These are phyloP conservation scores for Melanophora roralis DNA, from an alignment of 2,888 invertebrate genomes.

Conservation along the genomic window DNA sequence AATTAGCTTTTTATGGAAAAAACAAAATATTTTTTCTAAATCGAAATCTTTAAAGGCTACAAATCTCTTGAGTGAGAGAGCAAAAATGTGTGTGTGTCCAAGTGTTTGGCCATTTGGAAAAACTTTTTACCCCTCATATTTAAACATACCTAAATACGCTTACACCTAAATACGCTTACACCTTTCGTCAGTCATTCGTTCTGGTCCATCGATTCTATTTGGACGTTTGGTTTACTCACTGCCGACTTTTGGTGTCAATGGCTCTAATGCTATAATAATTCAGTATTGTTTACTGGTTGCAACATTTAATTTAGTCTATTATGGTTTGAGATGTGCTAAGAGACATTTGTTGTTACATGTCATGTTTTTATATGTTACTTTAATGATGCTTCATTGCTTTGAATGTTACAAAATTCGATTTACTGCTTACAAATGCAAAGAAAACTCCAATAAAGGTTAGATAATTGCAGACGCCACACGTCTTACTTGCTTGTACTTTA, in stretches of 20 bases:
- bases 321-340: constrained; percentile 57
- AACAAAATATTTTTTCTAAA: constrained; percentile 24
- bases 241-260: constrained; percentile 13
- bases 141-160: constrained; percentile 17
- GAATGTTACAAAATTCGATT: no score
- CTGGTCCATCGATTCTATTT: constrained; percentile 25
- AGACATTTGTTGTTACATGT: constrained; percentile 60
- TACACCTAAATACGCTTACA: background rate
- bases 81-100: background rate
- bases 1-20: constrained; percentile 53
- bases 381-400: constrained; percentile 18
- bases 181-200: background rate
- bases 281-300: background rate
- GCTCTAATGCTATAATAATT: constrained; percentile 31
- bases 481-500: constrained; percentile 31
- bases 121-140: constrained; percentile 41
- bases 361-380: constrained; percentile 59
- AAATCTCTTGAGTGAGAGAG: background rate
- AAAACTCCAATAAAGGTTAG: constrained; percentile 58
- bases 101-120: constrained; percentile 31
- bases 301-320: background rate
- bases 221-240: constrained; percentile 49
- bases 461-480: constrained; percentile 66
- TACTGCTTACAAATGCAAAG: constrained; percentile 33
- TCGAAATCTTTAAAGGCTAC: background rate